phyloP scores from a whole-genome alignment of 2,113 vertebrate species.

The Leucoraja erinaceus region DNA sequence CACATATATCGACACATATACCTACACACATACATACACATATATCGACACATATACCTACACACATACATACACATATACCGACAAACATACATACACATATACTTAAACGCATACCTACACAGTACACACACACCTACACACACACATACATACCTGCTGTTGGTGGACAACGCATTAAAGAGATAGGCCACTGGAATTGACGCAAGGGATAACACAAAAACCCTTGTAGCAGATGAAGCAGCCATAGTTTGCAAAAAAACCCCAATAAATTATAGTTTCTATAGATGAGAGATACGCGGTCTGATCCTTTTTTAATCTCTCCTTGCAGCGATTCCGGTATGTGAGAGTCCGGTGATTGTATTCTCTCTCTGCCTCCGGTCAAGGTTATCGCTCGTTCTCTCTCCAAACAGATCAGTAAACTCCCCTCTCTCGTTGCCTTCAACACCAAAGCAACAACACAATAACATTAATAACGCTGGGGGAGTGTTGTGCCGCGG shows the following conservation, averaged over 20 bases:
- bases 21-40: neutral
- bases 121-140: neutral
- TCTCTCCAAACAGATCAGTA: neutral
- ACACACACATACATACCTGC: conserved; percentile 62
- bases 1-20: conserved; percentile 47
- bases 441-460: neutral
- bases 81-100: too few relatives aligned
- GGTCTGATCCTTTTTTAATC: neutral
- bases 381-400: neutral
- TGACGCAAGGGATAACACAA: conserved; percentile 75
- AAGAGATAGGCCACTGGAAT: conserved; percentile 76
- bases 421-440: neutral
- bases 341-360: neutral
- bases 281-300: too few relatives aligned
- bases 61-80: too few relatives aligned
- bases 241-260: conserved; percentile 60
- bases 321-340: neutral
- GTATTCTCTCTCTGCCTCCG: neutral
- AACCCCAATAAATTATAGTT: neutral
- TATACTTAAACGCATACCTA: too few relatives aligned
- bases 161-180: conserved; percentile 63
- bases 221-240: conserved; percentile 77
- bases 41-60: too few relatives aligned
- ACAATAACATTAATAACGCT: neutral
- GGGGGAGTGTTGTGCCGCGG: neutral